Evolutionary conservation across 2,113 vertebrate species (phyloP), one percentile per base, ranked within the genome.

Genomic region (Perognathus longimembris): DNA sequence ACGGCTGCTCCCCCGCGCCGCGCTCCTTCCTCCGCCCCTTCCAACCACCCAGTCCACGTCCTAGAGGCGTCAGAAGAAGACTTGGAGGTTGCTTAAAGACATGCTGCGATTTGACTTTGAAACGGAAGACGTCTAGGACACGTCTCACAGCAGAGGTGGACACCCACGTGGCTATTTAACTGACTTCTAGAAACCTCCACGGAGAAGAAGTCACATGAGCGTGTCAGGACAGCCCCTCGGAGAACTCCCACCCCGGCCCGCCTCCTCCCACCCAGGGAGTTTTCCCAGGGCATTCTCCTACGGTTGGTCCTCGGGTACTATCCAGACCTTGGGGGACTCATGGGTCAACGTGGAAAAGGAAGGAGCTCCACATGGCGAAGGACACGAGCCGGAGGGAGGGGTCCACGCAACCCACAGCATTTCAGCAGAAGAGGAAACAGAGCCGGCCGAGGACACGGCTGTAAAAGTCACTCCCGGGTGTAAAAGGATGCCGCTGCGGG

Each of bases 1-100:
- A 94, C 14, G 86, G 77, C 81, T 85, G 90, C 96, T 95, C 93
- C 70, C 78, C 94, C 93, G 91, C 94, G 69, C 76, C 94, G 71
- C 82, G 89, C 90, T 91, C 97, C 95, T 95, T 89, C 85, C 79
- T 54, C 80, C 24, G 59, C 69, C 89, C 79, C 88, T 71, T 92
- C 89, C 90, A 93, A 71, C 85, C 24, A 82, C 92, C 78, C 87
- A 94, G 93, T 79, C 75, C 45, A 73, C 92, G 89, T 42, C 80
- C 32, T 14, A 61, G 57, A 89, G 88, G 93, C 76, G 7, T 32
- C 88, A 38, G 71, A 92, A 75, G 87, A 88, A 74, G 93, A 70
- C 5, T 50, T 86, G 54, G 57, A 91, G 71, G 76, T 71, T 73
- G 34, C 45, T 81, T 92, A 61, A 88, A 94, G 28, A 1, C 66